Evolutionary conservation across 2,888 invertebrate species (phyloP), one percentile per base, ranked within the genome.

Genomic region (Hermaeophaga mercurialis): DNA sequence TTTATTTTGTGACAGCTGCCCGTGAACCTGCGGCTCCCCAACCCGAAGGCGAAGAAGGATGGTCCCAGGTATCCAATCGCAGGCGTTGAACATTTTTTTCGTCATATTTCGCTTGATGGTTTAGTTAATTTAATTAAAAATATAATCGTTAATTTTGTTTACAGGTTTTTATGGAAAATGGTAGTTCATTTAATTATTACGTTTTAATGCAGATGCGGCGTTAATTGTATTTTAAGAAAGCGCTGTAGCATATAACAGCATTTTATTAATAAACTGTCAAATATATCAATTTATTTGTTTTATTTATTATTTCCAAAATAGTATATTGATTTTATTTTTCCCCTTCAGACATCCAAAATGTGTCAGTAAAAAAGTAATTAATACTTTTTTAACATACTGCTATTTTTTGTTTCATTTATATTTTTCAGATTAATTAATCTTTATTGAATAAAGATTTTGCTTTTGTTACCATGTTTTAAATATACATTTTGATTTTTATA

Each of bases 11-110:
- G 56, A 24, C 46, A 68, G 61, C 68, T 66, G 72, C 68, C n/a
- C 70, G 69, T 55, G 74, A 74, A 45, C 2, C 28, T 3, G 11
- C 65, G 47, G 62, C 68, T 22, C 55, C 60, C 15, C 67, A 66
- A 50, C 55, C 69, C 5, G 75, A 75, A 57, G 71, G 66, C 31
- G 74, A 74, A 44, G 75, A 75, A 39, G 77, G 74, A n/a, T 70
- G 74, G 72, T 73, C 71, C 58, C 70, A 72, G 62, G 72, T 71
- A 34, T 67, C 68, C 36, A 57, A 61, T 44, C 67, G 71, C 47
- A 74, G 76, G 56, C 73, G 72, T 62, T 72, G 63, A 67, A 57
- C 41, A 47, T 41, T 18, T 19, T 55, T n/a, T 12, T 46, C 24
- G 9, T 50, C 19, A 34, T 22, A 31, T 36, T 39, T 18, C 6